Evolutionary conservation across 2,888 invertebrate species (phyloP), one percentile per base, ranked within the genome.

Genomic region (Eupithecia centaureata): DNA sequence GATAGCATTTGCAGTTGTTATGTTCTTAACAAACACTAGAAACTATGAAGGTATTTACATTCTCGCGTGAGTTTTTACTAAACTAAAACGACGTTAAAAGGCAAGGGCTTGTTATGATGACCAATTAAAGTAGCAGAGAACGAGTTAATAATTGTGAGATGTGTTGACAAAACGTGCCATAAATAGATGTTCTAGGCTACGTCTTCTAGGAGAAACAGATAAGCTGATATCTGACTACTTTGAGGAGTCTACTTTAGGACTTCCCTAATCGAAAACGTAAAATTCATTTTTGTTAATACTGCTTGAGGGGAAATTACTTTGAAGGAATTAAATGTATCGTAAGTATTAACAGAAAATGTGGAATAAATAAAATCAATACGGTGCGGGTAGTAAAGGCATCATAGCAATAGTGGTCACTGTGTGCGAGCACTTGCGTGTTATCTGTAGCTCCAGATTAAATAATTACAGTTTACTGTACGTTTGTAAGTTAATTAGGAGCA

Each of bases 401-500:
- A 70, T 68, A 67, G 68, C 59, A 65, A 61, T 67, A 73, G 70
- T 65, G 69, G 60, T 56, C 61, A 62, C 68, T 74, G 77, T 76
- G 64, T 74, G 65, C 70, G 73, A 76, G 72, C 76, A 78, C 80
- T 78, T 72, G 72, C 74, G 62, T 74, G 76, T 73, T 74, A 79
- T 77, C 76, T 77, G 74, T 47, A 58, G 63, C 51, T 68, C 30
- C 33, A 70, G 70, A 70, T 70, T 70, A 70, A 70, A 70, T 66
- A 70, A 70, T 70, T 70, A 63, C 70, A 33, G 66, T 76, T 71
- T 73, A 80, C 76, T 76, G 73, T 74, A 65, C 73, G 74, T 80
- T 79, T 84, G 84, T 86, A 84, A 88, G 86, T 87, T 90, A 91
- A 92, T 91, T 89, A 88, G 79, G 79, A 86, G 77, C 86, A 81